These are phyloP conservation scores for Cygnus atratus DNA, from an alignment of 2,113 vertebrate species.

Conservation along the genomic window DNA sequence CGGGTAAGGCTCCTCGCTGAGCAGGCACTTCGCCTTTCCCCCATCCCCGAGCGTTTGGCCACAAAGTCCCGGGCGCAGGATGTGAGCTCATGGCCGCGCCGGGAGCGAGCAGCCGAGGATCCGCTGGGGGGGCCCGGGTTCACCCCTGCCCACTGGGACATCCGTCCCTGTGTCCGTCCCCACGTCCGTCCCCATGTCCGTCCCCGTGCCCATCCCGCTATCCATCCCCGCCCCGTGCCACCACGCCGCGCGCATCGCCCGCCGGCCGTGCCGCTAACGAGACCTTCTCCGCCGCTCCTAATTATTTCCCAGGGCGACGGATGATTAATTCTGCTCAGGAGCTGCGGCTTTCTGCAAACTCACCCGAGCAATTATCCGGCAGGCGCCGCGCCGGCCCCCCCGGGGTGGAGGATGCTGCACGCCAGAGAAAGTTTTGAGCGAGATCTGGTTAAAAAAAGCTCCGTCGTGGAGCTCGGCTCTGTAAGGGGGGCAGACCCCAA, in stretches of 20 bases:
- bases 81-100: neutral
- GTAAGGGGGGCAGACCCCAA: neutral
- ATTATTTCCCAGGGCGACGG: constrained; percentile 23
- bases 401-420: neutral
- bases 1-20: neutral
- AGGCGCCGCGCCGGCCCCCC: neutral
- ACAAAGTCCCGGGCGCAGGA: neutral
- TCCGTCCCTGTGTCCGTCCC: neutral
- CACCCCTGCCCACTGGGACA: neutral
- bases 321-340: constrained; percentile 46
- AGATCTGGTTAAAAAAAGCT: neutral
- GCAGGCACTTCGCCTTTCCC: neutral
- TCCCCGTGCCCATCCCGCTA: rapidly evolving
- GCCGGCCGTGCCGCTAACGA: rapidly evolving
- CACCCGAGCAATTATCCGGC: neutral
- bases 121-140: neutral
- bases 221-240: neutral
- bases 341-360: constrained; percentile 44
- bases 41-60: neutral
- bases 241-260: neutral
- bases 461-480: rapidly evolving
- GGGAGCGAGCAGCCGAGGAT: neutral
- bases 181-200: neutral
- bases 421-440: neutral
- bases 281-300: neutral